Conservation (phyloP, 2,113 vertebrate genomes). For the Alces alces region DNA sequence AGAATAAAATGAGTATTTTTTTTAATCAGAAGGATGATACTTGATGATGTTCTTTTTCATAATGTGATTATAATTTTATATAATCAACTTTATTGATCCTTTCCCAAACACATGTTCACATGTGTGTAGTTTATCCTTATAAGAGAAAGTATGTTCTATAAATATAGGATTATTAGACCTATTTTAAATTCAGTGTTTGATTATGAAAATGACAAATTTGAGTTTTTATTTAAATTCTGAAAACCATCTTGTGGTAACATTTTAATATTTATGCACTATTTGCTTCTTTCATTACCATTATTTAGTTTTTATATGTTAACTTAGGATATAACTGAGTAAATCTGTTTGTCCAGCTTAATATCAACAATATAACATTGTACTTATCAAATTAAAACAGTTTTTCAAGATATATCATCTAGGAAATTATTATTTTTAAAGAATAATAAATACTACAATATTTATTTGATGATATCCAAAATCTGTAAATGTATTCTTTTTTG, state of each 20-base stretch:
- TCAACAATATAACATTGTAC: constrained; percentile 61
- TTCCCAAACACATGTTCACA: not conserved
- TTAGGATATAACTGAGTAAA: not conserved
- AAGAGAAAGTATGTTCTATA: not conserved
- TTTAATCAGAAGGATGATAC: not conserved
- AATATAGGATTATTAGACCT: not conserved
- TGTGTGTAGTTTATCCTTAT: not conserved
- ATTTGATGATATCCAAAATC: constrained; percentile 66
- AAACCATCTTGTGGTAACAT: not conserved
- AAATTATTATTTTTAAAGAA: constrained; percentile 61
- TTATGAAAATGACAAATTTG: not conserved
- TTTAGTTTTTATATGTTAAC: not conserved
- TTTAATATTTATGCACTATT: not conserved
- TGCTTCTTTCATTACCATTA: not conserved
- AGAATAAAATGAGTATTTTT: not conserved
- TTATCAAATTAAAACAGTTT: constrained; percentile 67
- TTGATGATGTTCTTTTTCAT: not conserved
- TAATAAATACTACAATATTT: constrained; percentile 66
- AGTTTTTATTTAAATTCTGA: not conserved
- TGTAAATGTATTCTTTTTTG: constrained; percentile 69
- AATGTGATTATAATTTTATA: not conserved
- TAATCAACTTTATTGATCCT: not conserved
- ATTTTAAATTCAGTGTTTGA: not conserved
- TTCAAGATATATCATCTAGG: constrained; percentile 54
- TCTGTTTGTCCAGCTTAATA: not conserved